Conservation (phyloP, 1,140 invertebrate species). For the Doryteuthis pealeii region DNA sequence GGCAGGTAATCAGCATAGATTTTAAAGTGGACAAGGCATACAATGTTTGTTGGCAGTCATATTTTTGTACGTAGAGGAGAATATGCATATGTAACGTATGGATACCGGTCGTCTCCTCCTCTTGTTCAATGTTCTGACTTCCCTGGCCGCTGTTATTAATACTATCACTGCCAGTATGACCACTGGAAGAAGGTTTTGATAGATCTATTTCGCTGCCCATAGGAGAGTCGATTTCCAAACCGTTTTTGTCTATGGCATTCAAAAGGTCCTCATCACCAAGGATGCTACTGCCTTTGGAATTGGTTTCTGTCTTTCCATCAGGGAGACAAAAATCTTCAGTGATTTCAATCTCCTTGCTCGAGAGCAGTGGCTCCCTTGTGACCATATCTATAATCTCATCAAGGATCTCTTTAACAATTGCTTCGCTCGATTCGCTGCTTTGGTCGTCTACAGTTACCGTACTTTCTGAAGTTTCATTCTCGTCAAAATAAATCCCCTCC, state of each 20-base stretch:
- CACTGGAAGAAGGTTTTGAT: conserved; percentile 12
- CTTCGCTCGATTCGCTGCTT: conserved; percentile 25
- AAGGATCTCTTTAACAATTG: conserved; percentile 65
- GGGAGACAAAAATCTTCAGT: not conserved
- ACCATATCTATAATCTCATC: conserved; percentile 66
- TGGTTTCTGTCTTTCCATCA: not conserved
- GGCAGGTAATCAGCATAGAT: conserved; percentile 74
- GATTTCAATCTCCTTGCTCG: conserved; percentile 2
- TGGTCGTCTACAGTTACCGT: conserved; percentile 18
- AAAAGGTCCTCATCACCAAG: conserved; percentile 45
- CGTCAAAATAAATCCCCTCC: conserved; percentile 57
- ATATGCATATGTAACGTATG: conserved; percentile 83
- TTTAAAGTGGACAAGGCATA: conserved; percentile 78
- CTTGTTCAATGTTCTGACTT: conserved; percentile 26
- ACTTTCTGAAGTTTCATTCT: conserved; percentile 23
- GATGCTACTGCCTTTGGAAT: conserved; percentile 31
- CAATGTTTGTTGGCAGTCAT: conserved; percentile 75
- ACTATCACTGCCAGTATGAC: not conserved
- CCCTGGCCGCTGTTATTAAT: not conserved
- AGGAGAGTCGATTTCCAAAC: conserved; percentile 44
- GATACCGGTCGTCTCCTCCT: conserved; percentile 59
- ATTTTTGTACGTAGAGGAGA: conserved; percentile 78
- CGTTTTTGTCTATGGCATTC: conserved; percentile 38
- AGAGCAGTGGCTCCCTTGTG: not conserved
- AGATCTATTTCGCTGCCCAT: conserved; percentile 46